Percentiles rank a stretch among this genome's conserved stretches.
Evolutionary conservation across 2,797 vertebrate species (phyloP).

Genomic region (Cossypha caffra): DNA sequence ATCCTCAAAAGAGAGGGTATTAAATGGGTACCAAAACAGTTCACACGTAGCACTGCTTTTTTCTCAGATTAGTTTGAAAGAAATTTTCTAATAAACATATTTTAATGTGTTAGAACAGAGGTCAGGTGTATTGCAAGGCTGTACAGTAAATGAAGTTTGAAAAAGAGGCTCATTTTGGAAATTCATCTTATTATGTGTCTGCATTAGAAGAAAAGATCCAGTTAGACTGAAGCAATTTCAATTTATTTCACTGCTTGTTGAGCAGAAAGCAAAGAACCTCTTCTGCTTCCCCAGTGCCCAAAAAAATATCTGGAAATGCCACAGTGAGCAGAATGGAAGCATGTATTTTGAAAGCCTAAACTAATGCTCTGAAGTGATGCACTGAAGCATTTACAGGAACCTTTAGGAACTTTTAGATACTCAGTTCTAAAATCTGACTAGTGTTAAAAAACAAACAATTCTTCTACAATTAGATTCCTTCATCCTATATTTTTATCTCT

Average conservation of each 20-base stretch:
- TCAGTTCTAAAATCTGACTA: neutral
- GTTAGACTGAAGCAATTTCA: neutral
- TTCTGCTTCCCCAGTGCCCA: neutral
- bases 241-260: neutral
- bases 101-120: neutral
- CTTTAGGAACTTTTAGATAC: neutral
- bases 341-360: neutral
- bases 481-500: neutral
- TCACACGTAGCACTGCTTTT: neutral
- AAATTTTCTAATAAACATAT: neutral
- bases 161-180: neutral
- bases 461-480: neutral
- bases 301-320: neutral
- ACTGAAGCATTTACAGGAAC: neutral
- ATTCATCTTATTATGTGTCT: neutral
- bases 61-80: neutral
- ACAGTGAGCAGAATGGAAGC: neutral
- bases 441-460: neutral
- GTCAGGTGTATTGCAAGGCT: neutral
- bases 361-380: neutral
- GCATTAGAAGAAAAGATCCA: neutral
- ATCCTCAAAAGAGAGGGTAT: neutral
- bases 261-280: neutral
- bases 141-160: neutral
- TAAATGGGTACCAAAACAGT: neutral